Evolutionary conservation across 1,140 invertebrate species (phyloP), one percentile per base, ranked within the genome.

Genomic region (Lethrus apterus): DNA sequence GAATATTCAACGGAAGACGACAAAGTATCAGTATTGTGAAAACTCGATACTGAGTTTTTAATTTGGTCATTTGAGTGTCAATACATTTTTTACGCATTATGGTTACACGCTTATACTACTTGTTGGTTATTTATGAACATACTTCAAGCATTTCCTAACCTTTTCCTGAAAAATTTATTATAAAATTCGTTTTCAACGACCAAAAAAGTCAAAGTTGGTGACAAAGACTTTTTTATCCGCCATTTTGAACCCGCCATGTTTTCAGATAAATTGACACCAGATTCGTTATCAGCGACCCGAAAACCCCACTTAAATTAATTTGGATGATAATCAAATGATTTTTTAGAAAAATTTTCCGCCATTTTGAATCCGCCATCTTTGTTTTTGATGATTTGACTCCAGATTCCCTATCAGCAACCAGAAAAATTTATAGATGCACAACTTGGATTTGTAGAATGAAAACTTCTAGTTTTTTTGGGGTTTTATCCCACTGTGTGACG

Each of bases 201-300:
- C n/a, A n/a, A n/a, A n/a, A n/a, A n/a, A n/a, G n/a, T n/a, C n/a
- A n/a, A n/a, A n/a, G n/a, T n/a, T n/a, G n/a, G n/a, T n/a, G n/a
- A n/a, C n/a, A n/a, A n/a, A n/a, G n/a, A n/a, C n/a, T n/a, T n/a
- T n/a, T 34, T 13, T 34, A 26, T 26, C 23, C 23, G 5, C 5
- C 23, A 26, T 26, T 7, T n/a, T 7, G 5, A 26, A 7, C 5
- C n/a, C n/a, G n/a, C 5, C 23, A 26, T 26, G 23, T 26, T 26
- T n/a, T 26, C n/a, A 5, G 5, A n/a, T 26, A 7, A 5, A 7
- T 26, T 26, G 5, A 26, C 5, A 26, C 9, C 15, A 34, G 15
- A 34, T 34, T 34, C 32, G 15, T 34, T 9, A 13, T 34, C 14
- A 34, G 32, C 32, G 32, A 34, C 32, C 32, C 15, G n/a, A 5